A percentile compares a stretch with the other conserved stretches of the same genome.
These are phyloP conservation scores for Homarus gammarus DNA, from an alignment of 2,888 invertebrate species.

Conservation along the genomic window DNA sequence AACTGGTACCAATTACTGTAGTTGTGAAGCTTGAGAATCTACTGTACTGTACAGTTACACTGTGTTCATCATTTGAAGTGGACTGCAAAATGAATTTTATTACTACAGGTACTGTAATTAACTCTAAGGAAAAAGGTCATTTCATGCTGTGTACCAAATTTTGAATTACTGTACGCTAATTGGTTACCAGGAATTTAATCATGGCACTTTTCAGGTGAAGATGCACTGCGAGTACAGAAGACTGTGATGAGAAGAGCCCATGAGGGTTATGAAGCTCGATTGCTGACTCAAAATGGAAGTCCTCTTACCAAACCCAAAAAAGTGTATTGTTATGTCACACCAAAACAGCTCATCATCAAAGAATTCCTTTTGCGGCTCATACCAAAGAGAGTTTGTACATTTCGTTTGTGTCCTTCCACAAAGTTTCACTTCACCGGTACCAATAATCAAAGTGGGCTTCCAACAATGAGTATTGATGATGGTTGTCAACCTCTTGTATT, in stretches of 20 bases:
- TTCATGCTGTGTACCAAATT: no score
- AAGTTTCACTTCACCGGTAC: conserved; percentile 84
- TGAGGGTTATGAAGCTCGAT: conserved; percentile 91
- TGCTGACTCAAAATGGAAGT: conserved; percentile 84
- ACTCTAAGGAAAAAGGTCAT: no score
- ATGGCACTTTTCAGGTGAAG: conserved; percentile 82
- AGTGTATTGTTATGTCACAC: conserved; percentile 93
- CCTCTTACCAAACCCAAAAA: conserved; percentile 88
- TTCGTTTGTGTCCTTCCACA: conserved; percentile 95
- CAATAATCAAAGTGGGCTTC: conserved; percentile 82
- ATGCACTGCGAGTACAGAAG: conserved; percentile 91
- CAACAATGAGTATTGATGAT: conserved; percentile 91
- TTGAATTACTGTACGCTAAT: no score
- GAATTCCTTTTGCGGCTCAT: conserved; percentile 96
- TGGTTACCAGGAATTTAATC: not conserved
- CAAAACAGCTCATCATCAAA: conserved; percentile 94
- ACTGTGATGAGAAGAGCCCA: conserved; percentile 91
- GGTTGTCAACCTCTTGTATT: conserved; percentile 93
- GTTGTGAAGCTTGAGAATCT: no score
- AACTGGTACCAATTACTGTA: no score
- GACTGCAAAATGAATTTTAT: no score
- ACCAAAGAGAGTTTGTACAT: conserved; percentile 93
- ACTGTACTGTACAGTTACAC: no score
- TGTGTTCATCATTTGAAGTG: no score
- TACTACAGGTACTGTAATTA: no score